Base-by-base conservation (phyloP, 2,888 invertebrate genomes). In the Andrena minutula region DNA sequence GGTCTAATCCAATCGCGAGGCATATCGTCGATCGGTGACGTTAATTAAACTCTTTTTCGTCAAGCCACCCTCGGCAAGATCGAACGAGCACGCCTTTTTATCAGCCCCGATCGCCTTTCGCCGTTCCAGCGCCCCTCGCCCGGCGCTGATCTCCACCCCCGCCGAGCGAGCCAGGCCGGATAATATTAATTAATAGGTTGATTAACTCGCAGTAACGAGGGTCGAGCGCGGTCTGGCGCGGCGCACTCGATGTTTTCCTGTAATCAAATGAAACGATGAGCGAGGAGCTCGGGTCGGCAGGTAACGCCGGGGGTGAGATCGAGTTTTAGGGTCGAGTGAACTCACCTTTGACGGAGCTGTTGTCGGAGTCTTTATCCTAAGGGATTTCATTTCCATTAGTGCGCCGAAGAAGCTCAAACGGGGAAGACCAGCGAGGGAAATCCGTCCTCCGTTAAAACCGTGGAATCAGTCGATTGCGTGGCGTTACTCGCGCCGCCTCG, bases 331-430 rank as follows among this genome's bases (percentile, higher is more conserved):
- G 86, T 81, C 73, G 81, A 75, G 64, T 78, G 83, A 88, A 72
- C 83, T 73, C 84, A 86, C 88, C 88, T 88, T 88, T 88, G 85
- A 80, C 79, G 84, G 64, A 35, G 61, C 53, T 66, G 71, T 47
- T 79, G 77, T 56, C 75, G 68, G 76, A 82, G 86, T 86, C 89
- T 87, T 90, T 86, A 84, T 91, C 88, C 90, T 88, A 85, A 88
- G 84, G 89, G 90, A 91, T 91, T 90, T 91, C 88, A 89, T 90
- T 91, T 92, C 88, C 90, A 91, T 91, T 91, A 91, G 88, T 86
- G 80, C 75, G 85, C 85, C 77, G 81, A 90, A 90, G 88, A 87
- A 87, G 83, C 83, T 90, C 79, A 79, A 78, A 86, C 75, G 32
- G 82, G 77, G 79, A 79, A 81, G 78, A 83, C 82, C 60, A 47